Conservation (phyloP, 2,888 invertebrate genomes). For the Cantharis flavilabris region DNA sequence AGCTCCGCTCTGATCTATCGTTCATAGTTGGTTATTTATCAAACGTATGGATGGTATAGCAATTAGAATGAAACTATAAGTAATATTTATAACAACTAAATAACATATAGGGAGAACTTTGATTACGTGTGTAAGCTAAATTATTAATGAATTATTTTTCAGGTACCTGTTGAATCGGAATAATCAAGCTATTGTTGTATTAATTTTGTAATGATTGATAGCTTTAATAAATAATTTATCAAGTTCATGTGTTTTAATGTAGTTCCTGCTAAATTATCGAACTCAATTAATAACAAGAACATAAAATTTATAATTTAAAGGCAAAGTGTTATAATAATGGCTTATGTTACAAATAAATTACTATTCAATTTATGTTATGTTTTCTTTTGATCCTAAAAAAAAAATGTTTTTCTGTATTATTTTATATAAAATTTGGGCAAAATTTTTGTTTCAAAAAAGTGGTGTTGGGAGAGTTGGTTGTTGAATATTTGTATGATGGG, state of each 20-base stretch:
- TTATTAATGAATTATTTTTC: background rate
- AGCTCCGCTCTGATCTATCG: slow-evolving; percentile 29
- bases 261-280: background rate
- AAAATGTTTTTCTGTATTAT: too few species aligned
- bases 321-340: background rate
- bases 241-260: background rate
- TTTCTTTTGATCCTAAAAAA: background rate
- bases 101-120: slow-evolving; percentile 1
- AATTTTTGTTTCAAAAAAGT: background rate
- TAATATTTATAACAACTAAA: slow-evolving; percentile 19
- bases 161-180: background rate
- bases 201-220: background rate
- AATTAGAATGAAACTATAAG: slow-evolving; percentile 26
- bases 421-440: background rate
- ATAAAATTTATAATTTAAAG: background rate
- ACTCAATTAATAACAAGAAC: background rate
- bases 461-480: background rate
- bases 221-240: background rate
- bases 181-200: background rate
- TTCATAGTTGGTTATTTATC: slow-evolving; percentile 25
- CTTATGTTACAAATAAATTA: background rate
- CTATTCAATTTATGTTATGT: background rate
- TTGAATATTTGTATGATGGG: slow-evolving; percentile 21
- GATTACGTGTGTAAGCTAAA: background rate
- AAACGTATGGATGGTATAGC: slow-evolving; percentile 15